These are phyloP conservation scores for Heterotis niloticus DNA, from an alignment of 2,113 vertebrate species.

Conservation along the genomic window DNA sequence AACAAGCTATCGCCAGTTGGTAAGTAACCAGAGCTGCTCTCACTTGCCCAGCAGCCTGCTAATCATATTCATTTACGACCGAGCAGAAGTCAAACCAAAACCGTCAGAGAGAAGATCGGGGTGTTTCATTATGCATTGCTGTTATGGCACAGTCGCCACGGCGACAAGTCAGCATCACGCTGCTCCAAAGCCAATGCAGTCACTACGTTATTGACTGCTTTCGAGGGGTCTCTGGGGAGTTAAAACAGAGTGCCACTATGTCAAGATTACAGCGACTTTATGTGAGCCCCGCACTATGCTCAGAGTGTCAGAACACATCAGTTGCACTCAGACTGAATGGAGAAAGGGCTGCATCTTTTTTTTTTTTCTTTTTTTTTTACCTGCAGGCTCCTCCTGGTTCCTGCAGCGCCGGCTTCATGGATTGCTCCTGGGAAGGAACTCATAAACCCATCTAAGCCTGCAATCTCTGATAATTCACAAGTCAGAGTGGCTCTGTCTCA, in stretches of 20 bases:
- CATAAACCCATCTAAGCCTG: conserved; percentile 10
- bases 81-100: conserved; percentile 7
- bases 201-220: no score
- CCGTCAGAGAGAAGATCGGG: neutral
- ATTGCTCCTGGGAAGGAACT: conserved; percentile 7
- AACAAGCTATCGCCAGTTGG: neutral
- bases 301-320: neutral
- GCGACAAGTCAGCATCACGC: neutral
- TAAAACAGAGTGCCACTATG: no score
- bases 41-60: neutral
- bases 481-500: conserved; percentile 12
- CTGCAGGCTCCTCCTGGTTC: neutral
- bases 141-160: neutral
- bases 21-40: neutral
- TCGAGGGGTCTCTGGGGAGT: no score
- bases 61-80: neutral
- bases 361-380: neutral
- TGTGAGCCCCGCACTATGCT: neutral
- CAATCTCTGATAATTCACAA: conserved; percentile 20
- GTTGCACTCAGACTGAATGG: no score
- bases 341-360: neutral
- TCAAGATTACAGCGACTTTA: no score
- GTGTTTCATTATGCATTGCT: neutral
- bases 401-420: conserved; percentile 2
- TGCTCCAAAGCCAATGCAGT: neutral